A percentile compares a stretch with the other conserved stretches of the same genome.
These are phyloP conservation scores for Sphenodon punctatus DNA, from an alignment of 2,797 vertebrate genomes.

Conservation along the genomic window DNA sequence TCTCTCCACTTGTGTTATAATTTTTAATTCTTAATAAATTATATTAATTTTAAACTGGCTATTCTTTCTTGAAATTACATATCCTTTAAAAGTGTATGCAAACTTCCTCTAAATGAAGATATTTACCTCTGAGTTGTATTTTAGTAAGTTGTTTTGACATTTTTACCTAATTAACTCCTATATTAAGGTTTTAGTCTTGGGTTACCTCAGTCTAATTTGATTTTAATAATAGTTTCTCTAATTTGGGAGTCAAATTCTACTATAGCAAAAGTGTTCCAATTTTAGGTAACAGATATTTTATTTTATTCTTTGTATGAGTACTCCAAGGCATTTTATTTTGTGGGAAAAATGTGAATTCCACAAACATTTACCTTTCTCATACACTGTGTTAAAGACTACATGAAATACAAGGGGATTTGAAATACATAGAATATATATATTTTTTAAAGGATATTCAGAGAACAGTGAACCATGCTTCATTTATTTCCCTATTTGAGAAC, in stretches of 20 bases:
- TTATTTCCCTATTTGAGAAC: too few relatives aligned
- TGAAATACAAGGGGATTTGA: not conserved
- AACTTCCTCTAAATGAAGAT: constrained; percentile 58
- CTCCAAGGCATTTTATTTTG: not conserved
- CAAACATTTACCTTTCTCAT: not conserved
- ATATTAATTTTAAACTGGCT: constrained; percentile 76
- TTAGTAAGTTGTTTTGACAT: constrained; percentile 52
- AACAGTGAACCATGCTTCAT: too few relatives aligned
- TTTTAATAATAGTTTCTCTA: constrained; percentile 12
- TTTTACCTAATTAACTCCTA: constrained; percentile 29
- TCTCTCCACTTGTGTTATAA: constrained; percentile 80
- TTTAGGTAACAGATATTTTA: not conserved
- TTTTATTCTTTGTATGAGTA: not conserved
- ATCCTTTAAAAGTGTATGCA: constrained; percentile 55
- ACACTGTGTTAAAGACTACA: not conserved
- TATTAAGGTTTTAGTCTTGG: constrained; percentile 26
- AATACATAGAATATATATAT: not conserved
- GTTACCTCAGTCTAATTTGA: constrained; percentile 28
- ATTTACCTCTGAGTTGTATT: constrained; percentile 58
- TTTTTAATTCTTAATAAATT: constrained; percentile 90
- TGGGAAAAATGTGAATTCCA: not conserved
- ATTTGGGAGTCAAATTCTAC: constrained; percentile 8
- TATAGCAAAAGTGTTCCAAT: not conserved
- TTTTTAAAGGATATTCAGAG: too few relatives aligned
- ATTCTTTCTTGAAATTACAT: constrained; percentile 71